Evolutionary conservation across 92 coral and sea anemone genomes (phyloP), one percentile per base, ranked within the genome.

Genomic region (Siderastrea siderea): DNA sequence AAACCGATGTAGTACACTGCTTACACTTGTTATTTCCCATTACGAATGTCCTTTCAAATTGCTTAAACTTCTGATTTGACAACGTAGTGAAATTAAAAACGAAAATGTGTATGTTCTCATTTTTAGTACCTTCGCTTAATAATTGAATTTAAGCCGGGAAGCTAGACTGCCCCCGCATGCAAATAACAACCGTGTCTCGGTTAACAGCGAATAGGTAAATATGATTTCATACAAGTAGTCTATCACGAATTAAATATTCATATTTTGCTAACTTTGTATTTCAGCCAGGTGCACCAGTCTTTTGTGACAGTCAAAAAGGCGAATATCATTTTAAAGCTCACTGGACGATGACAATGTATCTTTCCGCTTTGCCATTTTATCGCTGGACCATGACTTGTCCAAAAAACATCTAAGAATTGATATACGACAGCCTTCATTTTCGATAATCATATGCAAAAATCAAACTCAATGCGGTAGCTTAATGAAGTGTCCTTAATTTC

Each of bases 1-100:
- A 85, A 10, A 85, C 83, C 17, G 83, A 76, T 50, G 77, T n/a
- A 3, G 83, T 47, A n/a, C 77, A 46, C 58, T 85, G 89, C 51
- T 76, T 80, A 65, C 52, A 48, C 1, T 80, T 80, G 7, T 2
- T 76, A 54, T 85, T 85, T 16, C 89, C 89, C 89, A 85, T 85
- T 17, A 55, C 54, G 53, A 57, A 48, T 57, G 15, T 80, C 46
- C 65, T 67, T 66, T 68, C 4, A 80, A 68, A 80, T 66, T 26
- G 47, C 47, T 66, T 13, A 50, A 3, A 12, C 6, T 80, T 59
- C 44, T 53, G 50, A 19, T 46, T 71, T 55, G 47, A 3, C 15
- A 45, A 38, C 6, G 6, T 16, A 6, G 0, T n/a, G 8, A 16
- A 17, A 10, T 61, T 61, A 19, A 19, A 62, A 50, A 60, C 67